Base-by-base conservation (phyloP, 1,140 invertebrate species). In the Leptopilina clavipes region DNA sequence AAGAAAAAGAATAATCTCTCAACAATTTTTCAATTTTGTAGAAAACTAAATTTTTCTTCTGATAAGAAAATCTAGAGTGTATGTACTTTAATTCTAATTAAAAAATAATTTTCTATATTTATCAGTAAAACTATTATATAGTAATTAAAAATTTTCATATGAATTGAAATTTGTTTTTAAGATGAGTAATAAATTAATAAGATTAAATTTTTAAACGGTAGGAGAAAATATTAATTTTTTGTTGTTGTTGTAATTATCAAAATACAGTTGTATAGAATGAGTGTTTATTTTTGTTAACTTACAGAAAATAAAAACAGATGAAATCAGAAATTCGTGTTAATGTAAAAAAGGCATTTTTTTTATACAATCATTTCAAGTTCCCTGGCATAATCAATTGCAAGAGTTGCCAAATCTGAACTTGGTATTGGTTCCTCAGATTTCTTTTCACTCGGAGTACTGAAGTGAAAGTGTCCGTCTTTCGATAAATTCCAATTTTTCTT, bases 311-410 rank as follows among this genome's bases (percentile, higher is more conserved):
- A 31, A 65, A 65, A 65, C n/a, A n/a, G 12, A 22, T 25, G 19
- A 76, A 72, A 17, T 17, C 71, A 74, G 74, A 22, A 74, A 73
- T 72, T 43, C 12, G n/a, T 12, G 12, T 45, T 11, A 71, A 70
- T 78, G 70, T 59, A 81, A 59, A 79, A 71, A 12, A 72, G 9
- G 3, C 9, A 3, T 40, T 40, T 74, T 43, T 74, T 85, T 93
- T 96, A 99, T 73, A 99, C 98, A 92, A 99, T 99, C 97, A 98
- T 99, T 92, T 99, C 98, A 71, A 99, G 92, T 92, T 99, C 98
- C 87, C 96, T 94, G 14, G 98, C 98, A 92, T 99, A 99, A 88
- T 97, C 97, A 86, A 99, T 96, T 18, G 97, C 95, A 89, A 98
- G 97, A 83, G 96, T 94, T 8, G 97, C 97, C 14, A 99, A 92